These are phyloP conservation scores for Pseudochirops corinnae DNA, from an alignment of 2,797 vertebrate species.

Conservation along the genomic window DNA sequence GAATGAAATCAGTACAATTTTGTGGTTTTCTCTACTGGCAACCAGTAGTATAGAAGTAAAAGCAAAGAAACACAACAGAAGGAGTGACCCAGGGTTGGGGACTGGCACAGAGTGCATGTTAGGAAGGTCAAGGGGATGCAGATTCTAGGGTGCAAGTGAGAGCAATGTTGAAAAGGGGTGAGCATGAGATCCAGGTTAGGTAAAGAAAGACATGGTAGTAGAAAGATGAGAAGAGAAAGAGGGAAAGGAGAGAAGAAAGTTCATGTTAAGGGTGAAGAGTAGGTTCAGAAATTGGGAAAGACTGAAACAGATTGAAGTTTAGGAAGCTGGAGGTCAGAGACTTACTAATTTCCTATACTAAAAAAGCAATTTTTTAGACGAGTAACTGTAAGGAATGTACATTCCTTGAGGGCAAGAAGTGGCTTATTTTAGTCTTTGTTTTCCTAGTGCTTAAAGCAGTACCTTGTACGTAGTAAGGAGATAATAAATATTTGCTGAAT, in stretches of 20 bases:
- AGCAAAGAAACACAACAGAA: constrained; percentile 1
- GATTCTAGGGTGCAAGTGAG: background rate
- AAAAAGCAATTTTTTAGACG: background rate
- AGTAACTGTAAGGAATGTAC: background rate
- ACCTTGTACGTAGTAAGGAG: background rate
- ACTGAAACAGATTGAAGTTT: background rate
- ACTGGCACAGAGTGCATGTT: background rate
- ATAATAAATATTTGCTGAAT: background rate
- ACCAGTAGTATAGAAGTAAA: constrained; percentile 45
- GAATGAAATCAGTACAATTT: constrained; percentile 69
- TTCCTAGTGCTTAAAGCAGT: background rate
- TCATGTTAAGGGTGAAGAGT: background rate
- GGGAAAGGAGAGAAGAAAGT: background rate
- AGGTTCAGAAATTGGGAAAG: background rate
- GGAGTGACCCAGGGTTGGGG: background rate
- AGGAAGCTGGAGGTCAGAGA: background rate
- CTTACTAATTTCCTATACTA: background rate
- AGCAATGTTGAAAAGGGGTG: background rate
- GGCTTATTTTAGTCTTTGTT: background rate
- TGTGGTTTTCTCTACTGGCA: constrained; percentile 47
- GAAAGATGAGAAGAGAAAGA: background rate
- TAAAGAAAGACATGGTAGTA: background rate
- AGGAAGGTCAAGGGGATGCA: background rate
- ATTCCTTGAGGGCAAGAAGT: background rate
- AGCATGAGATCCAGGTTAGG: background rate